These are phyloP conservation scores for Camponotus floridanus DNA, from an alignment of 1,140 invertebrate genomes.

Conservation along the genomic window DNA sequence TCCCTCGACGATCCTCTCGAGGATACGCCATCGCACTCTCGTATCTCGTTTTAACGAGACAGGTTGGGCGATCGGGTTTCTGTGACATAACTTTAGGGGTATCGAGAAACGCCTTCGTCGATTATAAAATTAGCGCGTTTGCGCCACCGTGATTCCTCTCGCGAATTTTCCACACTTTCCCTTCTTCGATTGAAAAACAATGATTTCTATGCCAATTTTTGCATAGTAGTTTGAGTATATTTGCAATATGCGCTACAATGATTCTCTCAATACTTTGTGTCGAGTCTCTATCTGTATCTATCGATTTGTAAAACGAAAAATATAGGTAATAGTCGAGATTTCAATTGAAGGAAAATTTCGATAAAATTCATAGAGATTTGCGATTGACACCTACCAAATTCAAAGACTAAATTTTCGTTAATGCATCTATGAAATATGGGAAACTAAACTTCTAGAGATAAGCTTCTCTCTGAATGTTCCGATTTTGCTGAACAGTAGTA, in stretches of 20 bases:
- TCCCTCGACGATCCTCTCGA: slow-evolving; percentile 47
- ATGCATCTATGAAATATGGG: not conserved
- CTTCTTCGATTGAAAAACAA: not conserved
- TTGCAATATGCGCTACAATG: not conserved
- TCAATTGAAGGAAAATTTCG: not conserved
- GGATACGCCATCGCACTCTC: slow-evolving; percentile 33
- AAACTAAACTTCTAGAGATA: not conserved
- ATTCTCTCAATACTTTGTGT: not conserved
- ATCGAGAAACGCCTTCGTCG: not conserved
- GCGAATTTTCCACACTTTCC: not conserved
- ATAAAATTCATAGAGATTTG: not conserved
- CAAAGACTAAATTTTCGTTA: not conserved
- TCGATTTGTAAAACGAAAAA: not conserved
- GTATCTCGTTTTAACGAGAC: slow-evolving; percentile 35
- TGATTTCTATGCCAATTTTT: not conserved
- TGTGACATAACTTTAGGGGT: not conserved
- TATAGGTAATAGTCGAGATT: not conserved
- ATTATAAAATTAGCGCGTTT: slow-evolving; percentile 24
- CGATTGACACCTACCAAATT: too few species aligned
- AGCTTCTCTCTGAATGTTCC: not conserved
- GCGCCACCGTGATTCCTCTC: not conserved
- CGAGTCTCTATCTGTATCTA: too few species aligned
- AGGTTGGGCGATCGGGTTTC: slow-evolving; percentile 29
- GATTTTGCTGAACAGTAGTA: not conserved
- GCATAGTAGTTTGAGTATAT: not conserved